These are phyloP conservation scores for Trachops cirrhosus DNA, from an alignment of 2,797 vertebrate genomes.

Conservation along the genomic window DNA sequence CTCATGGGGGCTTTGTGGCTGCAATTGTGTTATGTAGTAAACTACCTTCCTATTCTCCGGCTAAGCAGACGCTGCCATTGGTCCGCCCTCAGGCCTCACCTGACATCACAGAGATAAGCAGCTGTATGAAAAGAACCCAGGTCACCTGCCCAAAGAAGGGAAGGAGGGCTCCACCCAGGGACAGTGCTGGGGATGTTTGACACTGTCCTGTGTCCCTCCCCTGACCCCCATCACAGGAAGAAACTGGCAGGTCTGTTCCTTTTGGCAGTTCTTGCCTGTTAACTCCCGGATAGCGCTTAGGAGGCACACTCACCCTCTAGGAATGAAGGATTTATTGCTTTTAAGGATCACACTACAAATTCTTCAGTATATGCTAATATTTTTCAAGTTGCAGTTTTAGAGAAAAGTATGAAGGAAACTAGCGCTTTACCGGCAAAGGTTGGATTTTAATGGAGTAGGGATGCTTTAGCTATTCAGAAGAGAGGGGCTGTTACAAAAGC, in stretches of 20 bases:
- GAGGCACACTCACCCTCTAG: neutral
- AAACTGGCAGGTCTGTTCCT: neutral
- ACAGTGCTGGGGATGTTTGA: neutral
- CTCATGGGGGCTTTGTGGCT: neutral
- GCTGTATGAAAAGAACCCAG: neutral
- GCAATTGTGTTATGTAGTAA: constrained; percentile 14
- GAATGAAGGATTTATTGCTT: neutral
- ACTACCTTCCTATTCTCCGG: neutral
- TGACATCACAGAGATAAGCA: neutral
- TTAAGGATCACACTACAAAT: neutral
- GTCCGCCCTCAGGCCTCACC: neutral
- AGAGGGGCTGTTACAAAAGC: neutral
- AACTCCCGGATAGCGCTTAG: neutral
- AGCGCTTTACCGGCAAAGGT: neutral
- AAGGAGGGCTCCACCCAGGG: neutral
- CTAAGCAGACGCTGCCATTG: neutral
- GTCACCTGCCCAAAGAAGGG: neutral
- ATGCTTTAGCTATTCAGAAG: neutral
- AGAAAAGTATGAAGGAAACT: neutral
- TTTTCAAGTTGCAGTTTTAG: neutral
- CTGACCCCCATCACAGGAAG: neutral
- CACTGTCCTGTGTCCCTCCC: accelerated
- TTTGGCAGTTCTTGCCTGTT: neutral
- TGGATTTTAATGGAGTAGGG: neutral
- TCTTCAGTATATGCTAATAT: neutral